Evolutionary conservation across 2,888 invertebrate species (phyloP).

Genomic region (Mesorhabditis belari): DNA sequence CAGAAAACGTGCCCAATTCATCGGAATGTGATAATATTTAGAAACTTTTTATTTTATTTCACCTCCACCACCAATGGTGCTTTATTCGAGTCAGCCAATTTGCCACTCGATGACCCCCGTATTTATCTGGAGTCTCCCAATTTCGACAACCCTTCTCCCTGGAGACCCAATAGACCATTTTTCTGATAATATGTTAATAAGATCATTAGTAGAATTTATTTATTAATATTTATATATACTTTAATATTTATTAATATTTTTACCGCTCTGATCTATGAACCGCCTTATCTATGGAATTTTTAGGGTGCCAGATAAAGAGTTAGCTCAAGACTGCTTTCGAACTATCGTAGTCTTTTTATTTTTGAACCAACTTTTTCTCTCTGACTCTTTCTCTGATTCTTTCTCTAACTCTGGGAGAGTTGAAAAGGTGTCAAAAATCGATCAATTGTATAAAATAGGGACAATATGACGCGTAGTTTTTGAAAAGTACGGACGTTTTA

Average conservation of each 20-base stretch:
- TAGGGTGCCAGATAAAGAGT: too few relatives aligned
- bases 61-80: constrained; percentile 99
- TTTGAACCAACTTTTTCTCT: too few relatives aligned
- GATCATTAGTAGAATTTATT: neutral
- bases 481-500: too few relatives aligned
- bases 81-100: constrained; percentile 93
- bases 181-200: constrained; percentile 6
- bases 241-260: too few relatives aligned
- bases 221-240: neutral
- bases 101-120: constrained; percentile 93
- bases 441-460: too few relatives aligned
- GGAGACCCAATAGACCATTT: constrained; percentile 64
- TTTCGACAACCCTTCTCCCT: constrained; percentile 78
- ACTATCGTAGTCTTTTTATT: too few relatives aligned
- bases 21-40: constrained; percentile 44
- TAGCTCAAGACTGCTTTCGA: too few relatives aligned
- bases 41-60: constrained; percentile 52
- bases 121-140: constrained; percentile 82
- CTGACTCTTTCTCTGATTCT: too few relatives aligned
- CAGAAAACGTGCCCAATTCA: constrained; percentile 74
- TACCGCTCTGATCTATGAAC: too few relatives aligned
- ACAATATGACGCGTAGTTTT: constrained; percentile 1
- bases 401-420: too few relatives aligned
- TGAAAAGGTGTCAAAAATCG: too few relatives aligned
- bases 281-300: too few relatives aligned